These are phyloP conservation scores for Hydropsyche tenuis DNA, from an alignment of 1,140 invertebrate species.

Conservation along the genomic window DNA sequence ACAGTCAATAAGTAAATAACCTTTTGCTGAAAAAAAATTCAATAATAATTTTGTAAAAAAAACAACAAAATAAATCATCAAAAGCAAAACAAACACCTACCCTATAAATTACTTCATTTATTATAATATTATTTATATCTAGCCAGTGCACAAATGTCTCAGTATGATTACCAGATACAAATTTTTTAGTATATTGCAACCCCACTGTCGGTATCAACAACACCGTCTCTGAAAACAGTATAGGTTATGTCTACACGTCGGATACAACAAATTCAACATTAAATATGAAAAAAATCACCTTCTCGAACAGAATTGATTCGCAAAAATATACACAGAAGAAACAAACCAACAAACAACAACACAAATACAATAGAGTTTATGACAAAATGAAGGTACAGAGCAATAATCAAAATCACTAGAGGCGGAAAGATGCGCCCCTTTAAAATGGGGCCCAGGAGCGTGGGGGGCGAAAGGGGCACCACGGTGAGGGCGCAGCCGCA, in stretches of 20 bases:
- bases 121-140: slow-evolving; percentile 39
- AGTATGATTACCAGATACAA: slow-evolving; percentile 27
- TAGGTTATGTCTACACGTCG: background rate
- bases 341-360: no score
- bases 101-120: slow-evolving; percentile 45
- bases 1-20: slow-evolving; percentile 43
- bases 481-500: background rate
- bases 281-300: background rate
- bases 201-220: slow-evolving; percentile 42
- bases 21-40: slow-evolving; percentile 43
- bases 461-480: no score
- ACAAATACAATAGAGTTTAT: no score
- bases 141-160: slow-evolving; percentile 44
- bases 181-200: slow-evolving; percentile 42
- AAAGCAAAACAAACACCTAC: slow-evolving; percentile 31
- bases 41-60: slow-evolving; percentile 27
- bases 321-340: no score
- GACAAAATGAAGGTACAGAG: no score
- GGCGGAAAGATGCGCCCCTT: background rate
- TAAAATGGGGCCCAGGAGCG: no score
- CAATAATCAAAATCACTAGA: no score
- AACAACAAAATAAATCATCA: slow-evolving; percentile 10
- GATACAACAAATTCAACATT: no score
- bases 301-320: no score
- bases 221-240: slow-evolving; percentile 42